Conservation (phyloP, 1,140 invertebrate species). For the Diachasma alloeum region DNA sequence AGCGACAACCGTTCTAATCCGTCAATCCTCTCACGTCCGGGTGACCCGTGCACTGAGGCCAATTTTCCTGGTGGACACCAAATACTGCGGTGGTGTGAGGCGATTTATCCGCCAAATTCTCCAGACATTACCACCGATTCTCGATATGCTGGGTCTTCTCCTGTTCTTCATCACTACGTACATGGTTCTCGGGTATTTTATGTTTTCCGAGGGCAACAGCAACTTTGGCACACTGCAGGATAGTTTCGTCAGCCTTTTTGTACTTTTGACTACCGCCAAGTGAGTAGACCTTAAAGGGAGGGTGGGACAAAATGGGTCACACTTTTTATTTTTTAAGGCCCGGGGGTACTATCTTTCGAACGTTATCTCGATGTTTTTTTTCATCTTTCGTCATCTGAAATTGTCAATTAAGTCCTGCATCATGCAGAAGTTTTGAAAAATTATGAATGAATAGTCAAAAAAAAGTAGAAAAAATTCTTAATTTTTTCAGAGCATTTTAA, state of each 20-base stretch:
- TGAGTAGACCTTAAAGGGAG: too few species aligned
- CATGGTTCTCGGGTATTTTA: constrained; percentile 82
- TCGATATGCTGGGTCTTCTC: constrained; percentile 87
- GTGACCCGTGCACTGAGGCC: constrained; percentile 88
- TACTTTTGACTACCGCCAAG: constrained; percentile 92
- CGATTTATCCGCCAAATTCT: constrained; percentile 80
- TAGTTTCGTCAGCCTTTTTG: constrained; percentile 90
- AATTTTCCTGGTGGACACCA: constrained; percentile 88
- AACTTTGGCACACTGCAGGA: constrained; percentile 82
- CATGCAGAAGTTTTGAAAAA: too few species aligned
- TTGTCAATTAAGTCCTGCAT: too few species aligned
- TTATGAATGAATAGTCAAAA: too few species aligned
- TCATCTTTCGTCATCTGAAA: too few species aligned
- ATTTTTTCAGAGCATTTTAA: too few species aligned
- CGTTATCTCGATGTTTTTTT: too few species aligned
- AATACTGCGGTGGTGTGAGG: constrained; percentile 80
- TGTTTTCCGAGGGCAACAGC: constrained; percentile 80
- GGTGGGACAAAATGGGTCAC: too few species aligned
- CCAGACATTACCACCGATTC: constrained; percentile 86
- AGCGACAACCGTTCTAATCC: constrained; percentile 80
- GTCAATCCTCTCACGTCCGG: constrained; percentile 87
- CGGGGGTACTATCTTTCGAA: too few species aligned
- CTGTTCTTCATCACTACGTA: constrained; percentile 89
- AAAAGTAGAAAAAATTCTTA: too few species aligned
- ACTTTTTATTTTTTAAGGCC: too few species aligned